phyloP scores from a whole-genome alignment of 1,140 invertebrate species.

The Dendrolimus kikuchii region DNA sequence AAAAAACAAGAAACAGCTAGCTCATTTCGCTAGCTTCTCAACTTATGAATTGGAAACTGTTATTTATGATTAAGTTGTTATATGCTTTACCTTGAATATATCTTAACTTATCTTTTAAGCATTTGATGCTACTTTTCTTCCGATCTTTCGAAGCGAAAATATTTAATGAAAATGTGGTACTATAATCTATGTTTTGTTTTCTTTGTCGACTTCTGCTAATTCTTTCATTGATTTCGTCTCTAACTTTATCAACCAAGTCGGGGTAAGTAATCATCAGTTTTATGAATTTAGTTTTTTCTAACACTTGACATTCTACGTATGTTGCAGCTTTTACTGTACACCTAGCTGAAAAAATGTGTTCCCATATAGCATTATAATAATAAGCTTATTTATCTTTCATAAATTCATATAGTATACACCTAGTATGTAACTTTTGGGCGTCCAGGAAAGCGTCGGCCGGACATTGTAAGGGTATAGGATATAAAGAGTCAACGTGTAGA shows the following conservation, averaged over 20 bases:
- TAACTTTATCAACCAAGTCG: conserved; percentile 36
- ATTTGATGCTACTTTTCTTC: conserved; percentile 61
- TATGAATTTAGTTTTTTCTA: conserved; percentile 58
- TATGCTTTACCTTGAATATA: conserved; percentile 47
- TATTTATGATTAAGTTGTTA: neutral
- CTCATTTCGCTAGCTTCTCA: no score
- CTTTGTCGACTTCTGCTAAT: conserved; percentile 32
- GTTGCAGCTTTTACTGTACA: conserved; percentile 65
- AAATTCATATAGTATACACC: no score
- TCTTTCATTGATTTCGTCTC: conserved; percentile 39
- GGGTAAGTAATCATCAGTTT: conserved; percentile 62
- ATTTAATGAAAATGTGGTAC: conserved; percentile 36
- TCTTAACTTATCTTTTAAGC: conserved; percentile 60
- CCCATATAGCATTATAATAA: neutral
- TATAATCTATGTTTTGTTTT: conserved; percentile 24
- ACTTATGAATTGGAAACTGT: no score
- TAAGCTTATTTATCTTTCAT: neutral
- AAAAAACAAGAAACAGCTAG: no score
- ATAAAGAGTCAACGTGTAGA: no score
- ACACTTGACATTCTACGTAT: conserved; percentile 63
- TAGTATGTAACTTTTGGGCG: no score
- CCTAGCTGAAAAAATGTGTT: conserved; percentile 35
- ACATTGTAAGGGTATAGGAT: no score
- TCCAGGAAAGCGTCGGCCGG: no score
- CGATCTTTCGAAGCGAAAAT: conserved; percentile 54